A percentile compares a stretch with the other conserved stretches of the same genome.
These are phyloP conservation scores for Hydractinia symbiolongicarpus DNA, from an alignment of 30 jellyfish, hydroid and myxozoan species.

Conservation along the genomic window DNA sequence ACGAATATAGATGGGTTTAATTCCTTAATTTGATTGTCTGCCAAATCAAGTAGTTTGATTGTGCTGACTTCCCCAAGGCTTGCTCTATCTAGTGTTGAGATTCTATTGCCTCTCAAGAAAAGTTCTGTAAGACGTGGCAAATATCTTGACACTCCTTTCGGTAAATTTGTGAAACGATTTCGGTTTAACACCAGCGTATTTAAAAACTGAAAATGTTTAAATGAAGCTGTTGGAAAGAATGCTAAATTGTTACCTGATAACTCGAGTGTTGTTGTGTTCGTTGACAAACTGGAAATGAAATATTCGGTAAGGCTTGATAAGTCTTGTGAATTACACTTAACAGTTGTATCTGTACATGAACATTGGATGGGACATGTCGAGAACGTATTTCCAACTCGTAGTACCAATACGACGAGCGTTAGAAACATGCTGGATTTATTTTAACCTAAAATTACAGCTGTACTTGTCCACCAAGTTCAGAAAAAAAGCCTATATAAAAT, in stretches of 20 bases:
- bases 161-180: constrained; percentile 1
- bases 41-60: neutral
- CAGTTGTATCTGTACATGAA: neutral
- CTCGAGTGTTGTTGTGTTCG: constrained; percentile 5
- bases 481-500: no score
- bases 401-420: no score
- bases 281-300: neutral
- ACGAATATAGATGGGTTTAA: neutral
- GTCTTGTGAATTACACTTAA: neutral
- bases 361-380: constrained; percentile 9
- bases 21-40: neutral
- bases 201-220: neutral
- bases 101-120: neutral
- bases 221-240: neutral
- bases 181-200: neutral
- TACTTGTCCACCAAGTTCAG: no score
- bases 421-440: no score
- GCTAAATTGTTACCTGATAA: constrained; percentile 1
- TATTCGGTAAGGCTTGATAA: neutral
- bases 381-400: neutral
- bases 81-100: neutral
- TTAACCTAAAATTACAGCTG: no score
- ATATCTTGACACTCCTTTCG: neutral
- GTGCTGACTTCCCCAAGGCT: neutral
- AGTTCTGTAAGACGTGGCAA: neutral